Evolutionary conservation across 2,888 invertebrate genomes (phyloP).

Genomic region (Gasteruption jaculator): DNA sequence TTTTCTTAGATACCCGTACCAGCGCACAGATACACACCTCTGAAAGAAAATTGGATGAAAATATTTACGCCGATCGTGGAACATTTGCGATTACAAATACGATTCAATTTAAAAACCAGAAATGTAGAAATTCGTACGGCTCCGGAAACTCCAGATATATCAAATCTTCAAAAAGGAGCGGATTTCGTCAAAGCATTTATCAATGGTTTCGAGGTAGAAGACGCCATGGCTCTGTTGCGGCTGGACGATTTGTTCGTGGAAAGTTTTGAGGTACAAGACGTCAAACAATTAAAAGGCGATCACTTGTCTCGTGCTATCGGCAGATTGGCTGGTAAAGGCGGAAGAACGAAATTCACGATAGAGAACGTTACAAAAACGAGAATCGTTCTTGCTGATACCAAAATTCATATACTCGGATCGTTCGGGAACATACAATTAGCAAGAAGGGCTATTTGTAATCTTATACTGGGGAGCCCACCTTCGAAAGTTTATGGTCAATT

Average conservation of each 20-base stretch:
- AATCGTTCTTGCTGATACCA: slow-evolving; percentile 93
- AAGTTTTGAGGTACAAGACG: slow-evolving; percentile 94
- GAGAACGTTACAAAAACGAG: slow-evolving; percentile 98
- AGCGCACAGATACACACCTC: slow-evolving; percentile 85
- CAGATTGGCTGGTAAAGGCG: slow-evolving; percentile 95
- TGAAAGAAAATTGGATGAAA: slow-evolving; percentile 96
- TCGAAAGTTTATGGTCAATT: slow-evolving; percentile 97
- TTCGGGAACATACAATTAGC: slow-evolving; percentile 96
- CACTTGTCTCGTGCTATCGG: slow-evolving; percentile 95
- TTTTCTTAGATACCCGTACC: slow-evolving; percentile 71
- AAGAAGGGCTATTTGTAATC: slow-evolving; percentile 88
- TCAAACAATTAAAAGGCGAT: slow-evolving; percentile 87
- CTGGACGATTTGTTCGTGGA: slow-evolving; percentile 96
- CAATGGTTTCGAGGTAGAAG: slow-evolving; percentile 95
- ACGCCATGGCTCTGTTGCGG: slow-evolving; percentile 88
- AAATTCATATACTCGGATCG: slow-evolving; percentile 95
- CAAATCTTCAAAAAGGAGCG: slow-evolving; percentile 92
- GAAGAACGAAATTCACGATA: slow-evolving; percentile 95
- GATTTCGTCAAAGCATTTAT: slow-evolving; percentile 98
- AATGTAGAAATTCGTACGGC: slow-evolving; percentile 80
- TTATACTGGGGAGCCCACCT: slow-evolving; percentile 95
- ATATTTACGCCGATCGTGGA: slow-evolving; percentile 96
- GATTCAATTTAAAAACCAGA: slow-evolving; percentile 87
- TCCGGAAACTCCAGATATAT: slow-evolving; percentile 75
- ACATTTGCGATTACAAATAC: slow-evolving; percentile 86